Evolutionary conservation across 2,888 invertebrate genomes (phyloP).

Genomic region (Bembecia ichneumoniformis): DNA sequence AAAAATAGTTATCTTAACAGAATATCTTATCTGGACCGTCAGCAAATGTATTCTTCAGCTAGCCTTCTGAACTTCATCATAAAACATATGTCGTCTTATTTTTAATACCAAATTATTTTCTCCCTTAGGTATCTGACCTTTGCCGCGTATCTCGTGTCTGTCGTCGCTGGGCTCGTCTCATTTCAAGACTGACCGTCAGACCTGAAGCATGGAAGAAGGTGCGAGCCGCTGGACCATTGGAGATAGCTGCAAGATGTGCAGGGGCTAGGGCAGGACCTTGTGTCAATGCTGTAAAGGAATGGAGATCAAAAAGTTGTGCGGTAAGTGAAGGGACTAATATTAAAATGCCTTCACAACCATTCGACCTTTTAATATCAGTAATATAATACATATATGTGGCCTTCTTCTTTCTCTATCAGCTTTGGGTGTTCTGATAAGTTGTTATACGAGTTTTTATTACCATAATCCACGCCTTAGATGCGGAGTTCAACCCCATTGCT

Average conservation of each 20-base stretch:
- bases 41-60: too few species aligned
- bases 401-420: too few species aligned
- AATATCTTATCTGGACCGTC: too few species aligned
- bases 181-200: slow-evolving; percentile 41
- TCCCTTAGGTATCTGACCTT: slow-evolving; percentile 56
- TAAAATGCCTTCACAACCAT: not conserved
- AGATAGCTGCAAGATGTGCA: slow-evolving; percentile 54
- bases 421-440: too few species aligned
- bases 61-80: too few species aligned
- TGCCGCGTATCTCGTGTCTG: slow-evolving; percentile 69
- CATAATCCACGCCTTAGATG: too few species aligned
- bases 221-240: slow-evolving; percentile 51
- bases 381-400: too few species aligned
- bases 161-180: slow-evolving; percentile 55
- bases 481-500: too few species aligned
- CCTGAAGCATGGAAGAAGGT: slow-evolving; percentile 55
- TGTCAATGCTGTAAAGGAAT: slow-evolving; percentile 52
- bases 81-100: too few species aligned
- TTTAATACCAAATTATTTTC: not conserved
- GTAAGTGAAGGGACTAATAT: slow-evolving; percentile 22
- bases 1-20: too few species aligned
- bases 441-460: too few species aligned
- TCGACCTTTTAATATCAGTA: not conserved
- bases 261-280: slow-evolving; percentile 57
- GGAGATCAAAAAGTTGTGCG: slow-evolving; percentile 52